A percentile compares a stretch with the other conserved stretches of the same genome.
Evolutionary conservation across 2,888 invertebrate genomes (phyloP).

Genomic region (Acleris laterana): DNA sequence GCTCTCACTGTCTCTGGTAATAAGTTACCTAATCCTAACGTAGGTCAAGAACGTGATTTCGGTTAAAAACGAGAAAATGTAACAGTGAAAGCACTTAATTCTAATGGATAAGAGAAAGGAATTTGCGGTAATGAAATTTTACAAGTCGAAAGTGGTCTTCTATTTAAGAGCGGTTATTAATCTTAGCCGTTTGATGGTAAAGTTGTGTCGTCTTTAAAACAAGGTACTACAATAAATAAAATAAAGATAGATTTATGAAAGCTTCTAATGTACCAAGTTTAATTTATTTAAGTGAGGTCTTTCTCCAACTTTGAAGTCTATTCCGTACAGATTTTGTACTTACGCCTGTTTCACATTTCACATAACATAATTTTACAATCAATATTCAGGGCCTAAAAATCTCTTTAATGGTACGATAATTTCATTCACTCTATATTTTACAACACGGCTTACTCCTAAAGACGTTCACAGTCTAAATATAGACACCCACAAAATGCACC

Average conservation of each 20-base stretch:
- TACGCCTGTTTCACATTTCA: no score
- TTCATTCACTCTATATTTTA: conserved; percentile 26
- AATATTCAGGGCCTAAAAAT: conserved; percentile 4
- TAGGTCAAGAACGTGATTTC: conserved; percentile 63
- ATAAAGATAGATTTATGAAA: background rate
- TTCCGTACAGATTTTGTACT: no score
- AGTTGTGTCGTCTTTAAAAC: background rate
- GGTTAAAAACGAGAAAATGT: conserved; percentile 40
- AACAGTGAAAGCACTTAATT: conserved; percentile 37
- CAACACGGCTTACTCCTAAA: conserved; percentile 13
- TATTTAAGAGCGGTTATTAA: conserved; percentile 18
- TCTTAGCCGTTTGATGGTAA: background rate
- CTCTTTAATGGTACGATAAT: background rate
- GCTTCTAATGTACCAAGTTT: background rate
- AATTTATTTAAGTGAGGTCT: background rate
- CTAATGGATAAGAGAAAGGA: conserved; percentile 36
- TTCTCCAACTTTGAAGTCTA: no score
- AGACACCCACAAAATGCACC: conserved; percentile 29
- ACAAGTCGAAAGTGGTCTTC: conserved; percentile 25
- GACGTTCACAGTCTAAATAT: conserved; percentile 21
- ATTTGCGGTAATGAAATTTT: conserved; percentile 30
- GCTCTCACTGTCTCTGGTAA: conserved; percentile 55
- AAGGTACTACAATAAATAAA: background rate
- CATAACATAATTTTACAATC: no score
- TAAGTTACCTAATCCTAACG: conserved; percentile 51